These are phyloP conservation scores for Parazoanthus swiftii DNA, from an alignment of 92 coral and sea anemone genomes.

Conservation along the genomic window DNA sequence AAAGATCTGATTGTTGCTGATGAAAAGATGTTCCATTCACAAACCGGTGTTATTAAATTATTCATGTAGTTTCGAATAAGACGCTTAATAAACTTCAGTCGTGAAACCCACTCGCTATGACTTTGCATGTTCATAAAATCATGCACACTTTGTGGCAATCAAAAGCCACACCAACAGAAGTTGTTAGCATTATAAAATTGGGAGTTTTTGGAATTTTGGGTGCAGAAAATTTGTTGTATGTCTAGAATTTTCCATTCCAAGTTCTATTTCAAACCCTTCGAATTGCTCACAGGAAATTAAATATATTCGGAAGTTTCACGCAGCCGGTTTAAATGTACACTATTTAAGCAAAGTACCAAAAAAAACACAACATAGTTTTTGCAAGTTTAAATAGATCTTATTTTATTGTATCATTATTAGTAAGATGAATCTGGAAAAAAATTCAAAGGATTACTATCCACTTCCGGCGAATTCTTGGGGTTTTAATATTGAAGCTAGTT, in stretches of 20 bases:
- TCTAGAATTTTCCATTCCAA: constrained; percentile 22
- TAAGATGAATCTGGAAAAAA: background rate
- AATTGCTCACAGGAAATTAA: background rate
- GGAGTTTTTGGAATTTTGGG: background rate
- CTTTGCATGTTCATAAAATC: background rate
- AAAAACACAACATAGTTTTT: background rate
- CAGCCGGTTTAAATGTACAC: background rate
- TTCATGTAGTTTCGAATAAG: background rate
- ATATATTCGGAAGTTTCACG: background rate
- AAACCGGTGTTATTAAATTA: background rate
- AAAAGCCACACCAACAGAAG: background rate
- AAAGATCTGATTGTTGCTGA: background rate
- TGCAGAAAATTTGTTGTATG: background rate
- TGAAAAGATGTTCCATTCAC: background rate
- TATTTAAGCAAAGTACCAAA: background rate
- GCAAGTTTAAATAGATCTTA: background rate
- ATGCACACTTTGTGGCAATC: constrained; percentile 2
- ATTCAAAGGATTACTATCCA: background rate
- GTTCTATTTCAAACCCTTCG: background rate
- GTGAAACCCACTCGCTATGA: background rate
- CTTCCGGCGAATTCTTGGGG: constrained; percentile 26
- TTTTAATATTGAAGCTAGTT: background rate
- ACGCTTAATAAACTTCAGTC: background rate
- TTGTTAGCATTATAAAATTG: background rate
- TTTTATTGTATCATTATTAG: background rate